phyloP scores from a whole-genome alignment of 1,140 invertebrate genomes.

The Drosophila willistoni region DNA sequence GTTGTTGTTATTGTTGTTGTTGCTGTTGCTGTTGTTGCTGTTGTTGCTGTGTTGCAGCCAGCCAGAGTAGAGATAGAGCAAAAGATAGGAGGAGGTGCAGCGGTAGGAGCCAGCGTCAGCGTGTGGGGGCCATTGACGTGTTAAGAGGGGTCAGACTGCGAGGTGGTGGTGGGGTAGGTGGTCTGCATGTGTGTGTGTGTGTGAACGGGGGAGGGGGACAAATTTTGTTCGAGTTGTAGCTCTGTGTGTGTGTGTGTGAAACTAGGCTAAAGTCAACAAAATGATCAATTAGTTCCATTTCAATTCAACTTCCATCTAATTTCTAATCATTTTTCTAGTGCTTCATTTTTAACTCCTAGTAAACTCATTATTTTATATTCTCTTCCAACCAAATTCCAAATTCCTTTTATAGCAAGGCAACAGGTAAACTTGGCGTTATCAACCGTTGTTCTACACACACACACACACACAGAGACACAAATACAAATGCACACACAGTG shows the following conservation, averaged over 20 bases:
- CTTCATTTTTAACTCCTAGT: conserved; percentile 9
- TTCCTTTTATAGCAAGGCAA: not conserved
- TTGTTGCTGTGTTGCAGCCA: conserved; percentile 13
- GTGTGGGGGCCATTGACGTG: conserved; percentile 43
- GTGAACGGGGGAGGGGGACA: conserved; percentile 13
- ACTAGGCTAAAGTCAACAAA: conserved; percentile 45
- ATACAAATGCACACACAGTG: not conserved
- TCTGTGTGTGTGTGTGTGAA: conserved; percentile 62
- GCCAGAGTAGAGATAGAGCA: not conserved
- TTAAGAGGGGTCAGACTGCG: conserved; percentile 5
- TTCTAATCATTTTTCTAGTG: conserved; percentile 5
- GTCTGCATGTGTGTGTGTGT: too few relatives aligned
- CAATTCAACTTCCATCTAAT: conserved; percentile 14
- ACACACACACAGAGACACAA: not conserved
- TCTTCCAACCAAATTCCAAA: not conserved
- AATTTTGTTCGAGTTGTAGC: conserved; percentile 47
- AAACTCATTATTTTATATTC: not conserved
- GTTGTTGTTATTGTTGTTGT: conserved; percentile 31
- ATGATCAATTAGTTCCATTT: conserved; percentile 52
- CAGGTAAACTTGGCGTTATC: conserved; percentile 12
- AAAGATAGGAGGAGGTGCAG: conserved; percentile 18
- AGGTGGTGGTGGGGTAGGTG: too few relatives aligned
- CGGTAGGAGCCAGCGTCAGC: conserved; percentile 23
- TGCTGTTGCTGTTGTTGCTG: conserved; percentile 22
- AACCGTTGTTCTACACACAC: not conserved